Evolutionary conservation across 2,797 vertebrate species (phyloP), one percentile per base, ranked within the genome.

Genomic region (Sebastes wilsoni): DNA sequence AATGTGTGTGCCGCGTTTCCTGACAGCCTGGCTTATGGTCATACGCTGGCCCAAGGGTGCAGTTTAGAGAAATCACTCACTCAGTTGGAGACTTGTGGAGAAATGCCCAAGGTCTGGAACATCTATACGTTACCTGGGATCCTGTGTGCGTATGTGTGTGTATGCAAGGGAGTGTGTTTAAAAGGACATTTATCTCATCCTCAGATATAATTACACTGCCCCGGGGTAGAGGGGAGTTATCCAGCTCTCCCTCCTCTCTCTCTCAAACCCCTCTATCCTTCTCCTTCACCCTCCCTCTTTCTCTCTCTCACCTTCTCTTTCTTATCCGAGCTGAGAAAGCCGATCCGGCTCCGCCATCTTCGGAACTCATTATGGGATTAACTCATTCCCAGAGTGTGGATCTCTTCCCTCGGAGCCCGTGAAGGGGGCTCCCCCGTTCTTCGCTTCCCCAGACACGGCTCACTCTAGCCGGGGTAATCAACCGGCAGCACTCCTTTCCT

Each of bases 1-100:
- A 92, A 90, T 91, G 91, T 93, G 90, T 78, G 62, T 83, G 65
- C 58, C 16, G 36, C 79, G 71, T 89, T 76, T 76, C 67, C 81
- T 87, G 89, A 91, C 87, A 91, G 92, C 42, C 83, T 87, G 83
- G 89, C 86, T 91, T 88, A 88, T 81, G 81, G 87, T 92, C 69
- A 22, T 75, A 61, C 20, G 25, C 46, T 52, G 85, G 88, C 93
- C 92, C 93, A 82, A 84, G 93, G 93, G 93, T 83, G 82, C 88
- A 86, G 90, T 95, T 94, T 92, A 91, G 71, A 90, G 90, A 91
- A 92, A 93, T 94, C 89, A 81, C 76, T 93, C 91, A 90, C 90
- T 91, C 92, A 85, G 89, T 77, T 79, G 72, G 85, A 90, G 87
- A 85, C 83, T 90, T 72, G 81, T 86, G 89, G 88, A 91, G 87